Evolutionary conservation across 2,113 vertebrate species (phyloP), one percentile per base, ranked within the genome.

Genomic region (Nibea coibor): DNA sequence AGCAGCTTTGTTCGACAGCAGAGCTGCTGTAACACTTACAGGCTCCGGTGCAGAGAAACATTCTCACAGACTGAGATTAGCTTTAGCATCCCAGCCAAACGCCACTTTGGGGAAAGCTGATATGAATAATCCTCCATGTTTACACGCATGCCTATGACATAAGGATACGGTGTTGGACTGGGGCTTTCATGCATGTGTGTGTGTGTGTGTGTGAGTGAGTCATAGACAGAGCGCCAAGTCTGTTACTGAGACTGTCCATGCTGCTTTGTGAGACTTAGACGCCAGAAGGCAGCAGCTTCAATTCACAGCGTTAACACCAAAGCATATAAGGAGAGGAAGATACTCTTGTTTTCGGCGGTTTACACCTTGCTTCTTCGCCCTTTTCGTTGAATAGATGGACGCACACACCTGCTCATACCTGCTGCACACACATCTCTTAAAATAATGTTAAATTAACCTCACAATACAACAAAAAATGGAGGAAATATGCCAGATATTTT

Each of bases 281-380:
- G 42, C 92, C 89, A 86, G 80, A 72, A 88, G 89, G 91, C 88
- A 85, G 63, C 61, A 67, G 80, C 80, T 91, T 85, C 71, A 50
- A 24, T 87, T 64, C 85, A 96, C 96, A 96, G 95, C 93, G 96
- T 97, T 89, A 96, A 74, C 76, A 83, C 42, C 78, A 78, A 45
- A 86, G 77, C 81, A 14, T 71, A 69, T 78, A 72, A 31, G 22
- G 39, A 12, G 39, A 64, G 20, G 10, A 24, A 51, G 19, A 26
- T 17, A 10, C 28, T 35, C 12, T 72, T 45, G 43, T 14, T 45
- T 77, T 66, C 53, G 53, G 50, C 5, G 1, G 43, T 48, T 73
- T 39, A 77, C 54, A 20, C 53, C 26, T 51, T 47, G 14, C 58
- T 24, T n/a, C 4, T 66, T 67, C 10, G 72, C 45, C 17, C 26